phyloP scores from a whole-genome alignment of 2,797 vertebrate genomes.

The Scleropages formosus region DNA sequence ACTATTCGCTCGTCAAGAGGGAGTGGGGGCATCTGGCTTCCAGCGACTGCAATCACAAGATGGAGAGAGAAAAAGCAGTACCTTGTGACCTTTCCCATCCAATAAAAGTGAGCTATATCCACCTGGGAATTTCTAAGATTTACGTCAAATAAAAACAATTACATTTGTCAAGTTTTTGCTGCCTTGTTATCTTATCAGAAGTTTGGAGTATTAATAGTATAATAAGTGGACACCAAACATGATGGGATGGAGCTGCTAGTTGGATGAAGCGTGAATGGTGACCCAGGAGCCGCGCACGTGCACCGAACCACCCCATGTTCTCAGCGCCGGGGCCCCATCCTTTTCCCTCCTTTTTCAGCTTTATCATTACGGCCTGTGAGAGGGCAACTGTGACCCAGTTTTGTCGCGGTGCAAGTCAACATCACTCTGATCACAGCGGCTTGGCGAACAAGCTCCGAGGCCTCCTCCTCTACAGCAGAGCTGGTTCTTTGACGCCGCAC shows the following conservation, averaged over 20 bases:
- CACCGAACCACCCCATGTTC: constrained; percentile 61
- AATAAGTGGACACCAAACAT: constrained; percentile 32
- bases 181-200: too few species aligned
- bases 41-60: constrained; percentile 25
- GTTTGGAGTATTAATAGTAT: constrained; percentile 4
- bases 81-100: constrained; percentile 13
- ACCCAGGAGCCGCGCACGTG: constrained; percentile 59
- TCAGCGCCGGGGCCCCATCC: constrained; percentile 62
- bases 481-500: neutral
- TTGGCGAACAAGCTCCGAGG: constrained; percentile 41
- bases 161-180: neutral
- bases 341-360: constrained; percentile 58
- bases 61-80: constrained; percentile 53
- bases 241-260: constrained; percentile 14
- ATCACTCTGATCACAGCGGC: constrained; percentile 70
- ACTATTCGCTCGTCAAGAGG: constrained; percentile 78
- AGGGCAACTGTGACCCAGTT: constrained; percentile 77
- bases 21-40: constrained; percentile 76
- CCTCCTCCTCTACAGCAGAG: constrained; percentile 20
- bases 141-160: neutral
- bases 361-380: constrained; percentile 64
- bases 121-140: constrained; percentile 23
- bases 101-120: neutral
- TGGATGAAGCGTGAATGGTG: constrained; percentile 49
- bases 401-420: constrained; percentile 74